A percentile compares a stretch with the other conserved stretches of the same genome.
Conservation (phyloP, 2,888 invertebrate genomes). For the Stenotaenia linearis region DNA sequence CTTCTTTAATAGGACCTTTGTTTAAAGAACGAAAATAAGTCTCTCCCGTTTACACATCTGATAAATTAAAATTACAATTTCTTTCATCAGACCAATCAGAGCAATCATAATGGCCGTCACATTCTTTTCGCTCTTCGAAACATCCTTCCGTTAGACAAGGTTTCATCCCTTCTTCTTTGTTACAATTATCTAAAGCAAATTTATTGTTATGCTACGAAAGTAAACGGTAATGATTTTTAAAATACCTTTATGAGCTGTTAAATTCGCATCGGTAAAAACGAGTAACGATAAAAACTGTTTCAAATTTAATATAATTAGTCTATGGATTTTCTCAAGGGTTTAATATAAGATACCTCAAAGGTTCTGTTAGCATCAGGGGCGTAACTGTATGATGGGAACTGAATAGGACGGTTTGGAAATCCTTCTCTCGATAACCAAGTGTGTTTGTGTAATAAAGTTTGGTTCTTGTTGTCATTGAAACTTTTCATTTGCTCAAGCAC, state of each 20-base stretch:
- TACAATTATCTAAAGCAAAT: conserved; percentile 55
- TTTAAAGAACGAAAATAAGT: background rate
- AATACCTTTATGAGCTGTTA: conserved; percentile 46
- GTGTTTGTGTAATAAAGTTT: conserved; percentile 63
- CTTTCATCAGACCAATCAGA: conserved; percentile 79
- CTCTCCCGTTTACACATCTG: background rate
- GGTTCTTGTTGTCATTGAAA: conserved; percentile 79
- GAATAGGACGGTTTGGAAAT: conserved; percentile 74
- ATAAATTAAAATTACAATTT: conserved; percentile 54
- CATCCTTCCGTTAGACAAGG: conserved; percentile 75
- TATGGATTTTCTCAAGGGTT: too few relatives aligned
- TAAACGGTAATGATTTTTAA: conserved; percentile 51
- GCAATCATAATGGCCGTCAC: conserved; percentile 73
- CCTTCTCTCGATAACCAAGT: conserved; percentile 80
- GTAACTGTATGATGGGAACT: conserved; percentile 82
- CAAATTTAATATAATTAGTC: too few relatives aligned
- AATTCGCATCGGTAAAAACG: conserved; percentile 81
- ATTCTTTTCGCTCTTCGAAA: conserved; percentile 66
- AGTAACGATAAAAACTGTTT: conserved; percentile 65
- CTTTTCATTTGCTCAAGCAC: conserved; percentile 79
- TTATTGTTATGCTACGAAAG: background rate
- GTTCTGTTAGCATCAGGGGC: conserved; percentile 92
- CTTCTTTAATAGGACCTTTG: background rate
- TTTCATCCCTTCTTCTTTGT: conserved; percentile 62
- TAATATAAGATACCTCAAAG: conserved; percentile 57